phyloP scores from a whole-genome alignment of 2,888 invertebrate genomes.

The Drosophila barbarae region DNA sequence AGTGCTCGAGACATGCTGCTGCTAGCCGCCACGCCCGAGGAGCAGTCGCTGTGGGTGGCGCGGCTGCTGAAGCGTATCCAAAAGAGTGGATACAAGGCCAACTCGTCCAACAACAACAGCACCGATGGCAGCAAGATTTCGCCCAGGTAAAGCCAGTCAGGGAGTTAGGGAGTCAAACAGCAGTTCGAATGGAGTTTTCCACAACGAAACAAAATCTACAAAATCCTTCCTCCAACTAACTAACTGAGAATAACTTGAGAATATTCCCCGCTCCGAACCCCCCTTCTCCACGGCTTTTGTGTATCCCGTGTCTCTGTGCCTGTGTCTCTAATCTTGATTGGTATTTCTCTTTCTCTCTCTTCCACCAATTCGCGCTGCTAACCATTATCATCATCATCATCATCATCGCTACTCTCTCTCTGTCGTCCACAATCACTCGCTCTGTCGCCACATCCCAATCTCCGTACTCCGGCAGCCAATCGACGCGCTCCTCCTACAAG shows the following conservation, averaged over 20 bases:
- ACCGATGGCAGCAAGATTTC: conserved; percentile 86
- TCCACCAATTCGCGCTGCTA: conserved; percentile 43
- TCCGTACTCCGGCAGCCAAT: conserved; percentile 74
- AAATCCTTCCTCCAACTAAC: background rate
- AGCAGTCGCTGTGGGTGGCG: conserved; percentile 96
- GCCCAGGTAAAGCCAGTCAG: conserved; percentile 84
- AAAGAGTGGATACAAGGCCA: conserved; percentile 94
- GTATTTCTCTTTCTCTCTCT: conserved; percentile 63
- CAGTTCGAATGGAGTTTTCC: conserved; percentile 1
- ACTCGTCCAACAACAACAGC: conserved; percentile 82
- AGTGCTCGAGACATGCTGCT: conserved; percentile 96
- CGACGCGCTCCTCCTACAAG: conserved; percentile 80
- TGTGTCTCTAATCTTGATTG: conserved; percentile 40
- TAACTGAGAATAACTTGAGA: background rate
- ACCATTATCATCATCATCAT: conserved; percentile 26
- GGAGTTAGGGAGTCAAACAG: background rate
- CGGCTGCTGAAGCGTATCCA: conserved; percentile 94
- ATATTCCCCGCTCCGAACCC: background rate
- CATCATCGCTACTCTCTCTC: conserved; percentile 11
- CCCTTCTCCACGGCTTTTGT: background rate
- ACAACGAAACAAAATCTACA: background rate
- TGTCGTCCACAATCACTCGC: conserved; percentile 7
- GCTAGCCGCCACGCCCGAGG: conserved; percentile 90
- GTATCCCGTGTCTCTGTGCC: background rate
- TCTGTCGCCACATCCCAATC: conserved; percentile 7